Evolutionary conservation across 1,140 invertebrate genomes (phyloP).

Genomic region (Drosophila elegans): DNA sequence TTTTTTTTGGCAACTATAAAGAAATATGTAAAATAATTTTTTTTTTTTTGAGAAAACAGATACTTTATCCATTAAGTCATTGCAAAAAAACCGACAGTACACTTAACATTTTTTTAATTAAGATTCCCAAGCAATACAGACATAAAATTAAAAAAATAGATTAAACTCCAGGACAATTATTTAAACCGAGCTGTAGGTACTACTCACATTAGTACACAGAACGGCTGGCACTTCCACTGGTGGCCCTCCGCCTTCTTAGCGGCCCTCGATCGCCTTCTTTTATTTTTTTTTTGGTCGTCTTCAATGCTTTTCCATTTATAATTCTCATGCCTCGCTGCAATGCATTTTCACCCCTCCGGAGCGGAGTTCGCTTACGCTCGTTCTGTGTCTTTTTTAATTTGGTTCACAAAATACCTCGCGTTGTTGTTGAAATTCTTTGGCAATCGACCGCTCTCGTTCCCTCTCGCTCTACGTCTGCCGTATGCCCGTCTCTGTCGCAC

Average conservation of each 20-base stretch:
- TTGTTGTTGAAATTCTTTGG: constrained; percentile 83
- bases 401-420: constrained; percentile 80
- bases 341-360: constrained; percentile 49
- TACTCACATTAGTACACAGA: constrained; percentile 4
- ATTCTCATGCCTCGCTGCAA: constrained; percentile 80
- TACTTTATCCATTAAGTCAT: no score
- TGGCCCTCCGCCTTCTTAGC: constrained; percentile 15
- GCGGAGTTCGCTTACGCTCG: constrained; percentile 18
- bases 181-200: not conserved
- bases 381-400: constrained; percentile 79
- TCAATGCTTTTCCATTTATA: constrained; percentile 78
- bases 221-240: constrained; percentile 35
- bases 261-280: constrained; percentile 18
- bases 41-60: no score
- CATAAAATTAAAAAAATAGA: no score
- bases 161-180: not conserved
- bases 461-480: constrained; percentile 9
- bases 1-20: no score
- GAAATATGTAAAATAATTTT: no score
- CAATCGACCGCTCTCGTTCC: constrained; percentile 33
- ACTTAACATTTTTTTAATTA: not conserved
- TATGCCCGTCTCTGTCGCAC: constrained; percentile 12
- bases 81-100: no score
- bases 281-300: constrained; percentile 11
- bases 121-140: no score